Conservation (phyloP, 2,113 vertebrate species). For the Anguilla japonica region DNA sequence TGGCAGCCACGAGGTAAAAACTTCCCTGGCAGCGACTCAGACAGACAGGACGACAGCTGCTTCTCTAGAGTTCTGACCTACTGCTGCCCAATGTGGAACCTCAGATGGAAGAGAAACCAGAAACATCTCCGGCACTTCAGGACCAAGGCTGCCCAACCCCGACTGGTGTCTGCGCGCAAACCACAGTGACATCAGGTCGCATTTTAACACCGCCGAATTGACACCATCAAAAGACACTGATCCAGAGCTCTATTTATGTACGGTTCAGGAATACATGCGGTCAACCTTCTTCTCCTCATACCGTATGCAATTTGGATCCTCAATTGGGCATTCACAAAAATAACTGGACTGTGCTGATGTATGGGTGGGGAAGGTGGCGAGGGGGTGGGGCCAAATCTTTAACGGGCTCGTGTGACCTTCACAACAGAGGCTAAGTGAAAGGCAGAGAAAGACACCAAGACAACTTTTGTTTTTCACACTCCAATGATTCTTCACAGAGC, state of each 20-base stretch:
- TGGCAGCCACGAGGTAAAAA: neutral
- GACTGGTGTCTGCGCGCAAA: neutral
- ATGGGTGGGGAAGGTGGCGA: neutral
- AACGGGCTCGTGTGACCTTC: neutral
- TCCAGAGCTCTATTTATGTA: neutral
- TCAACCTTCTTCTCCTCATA: neutral
- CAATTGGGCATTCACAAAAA: slow-evolving; percentile 1
- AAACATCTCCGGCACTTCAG: neutral
- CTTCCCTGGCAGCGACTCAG: neutral
- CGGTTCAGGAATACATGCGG: neutral
- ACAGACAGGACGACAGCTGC: neutral
- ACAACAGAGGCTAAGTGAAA: neutral
- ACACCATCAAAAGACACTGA: neutral
- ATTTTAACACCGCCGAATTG: neutral
- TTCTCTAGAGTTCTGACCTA: neutral
- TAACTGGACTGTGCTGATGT: neutral
- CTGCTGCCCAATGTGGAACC: neutral
- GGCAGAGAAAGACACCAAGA: neutral
- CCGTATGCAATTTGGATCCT: neutral
- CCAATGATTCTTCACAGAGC: neutral
- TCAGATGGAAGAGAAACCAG: too few species aligned
- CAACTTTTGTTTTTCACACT: neutral
- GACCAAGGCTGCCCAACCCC: neutral
- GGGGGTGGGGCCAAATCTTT: neutral
- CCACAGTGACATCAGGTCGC: neutral